These are phyloP conservation scores for Cryptophagus acutangulus DNA, from an alignment of 2,888 invertebrate species.

Conservation along the genomic window DNA sequence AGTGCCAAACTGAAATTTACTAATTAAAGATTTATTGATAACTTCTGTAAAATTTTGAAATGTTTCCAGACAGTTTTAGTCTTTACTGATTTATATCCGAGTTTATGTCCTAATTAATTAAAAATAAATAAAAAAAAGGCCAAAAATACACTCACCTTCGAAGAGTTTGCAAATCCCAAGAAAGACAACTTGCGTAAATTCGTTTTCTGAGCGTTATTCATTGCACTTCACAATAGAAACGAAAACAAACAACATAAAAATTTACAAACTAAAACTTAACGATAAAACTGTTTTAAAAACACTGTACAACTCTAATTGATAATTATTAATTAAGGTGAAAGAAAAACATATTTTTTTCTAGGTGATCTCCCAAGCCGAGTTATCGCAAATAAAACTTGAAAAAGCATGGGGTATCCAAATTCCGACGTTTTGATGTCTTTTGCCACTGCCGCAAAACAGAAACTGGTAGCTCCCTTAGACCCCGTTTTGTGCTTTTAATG, in stretches of 20 bases:
- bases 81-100: too few species aligned
- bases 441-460: slow-evolving; percentile 16
- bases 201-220: slow-evolving; percentile 46
- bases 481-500: slow-evolving; percentile 21
- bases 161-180: slow-evolving; percentile 58
- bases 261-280: slow-evolving; percentile 2
- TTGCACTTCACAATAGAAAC: slow-evolving; percentile 14
- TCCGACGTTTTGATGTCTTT: slow-evolving; percentile 38
- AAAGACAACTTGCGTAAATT: slow-evolving; percentile 69
- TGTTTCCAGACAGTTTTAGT: too few species aligned
- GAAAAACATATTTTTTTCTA: slow-evolving; percentile 41
- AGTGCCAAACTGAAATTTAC: too few species aligned
- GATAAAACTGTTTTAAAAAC: slow-evolving; percentile 3
- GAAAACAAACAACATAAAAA: slow-evolving; percentile 4
- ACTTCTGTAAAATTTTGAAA: too few species aligned
- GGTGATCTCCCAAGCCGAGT: slow-evolving; percentile 47
- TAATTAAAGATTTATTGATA: too few species aligned
- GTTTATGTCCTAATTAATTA: too few species aligned
- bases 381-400: slow-evolving; percentile 44
- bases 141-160: slow-evolving; percentile 47
- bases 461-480: slow-evolving; percentile 17
- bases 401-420: slow-evolving; percentile 46
- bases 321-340: slow-evolving; percentile 2
- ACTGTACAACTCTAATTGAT: too few species aligned
- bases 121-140: not conserved